phyloP scores from a whole-genome alignment of 2,797 vertebrate genomes.

The Triplophysa yarkandensis region DNA sequence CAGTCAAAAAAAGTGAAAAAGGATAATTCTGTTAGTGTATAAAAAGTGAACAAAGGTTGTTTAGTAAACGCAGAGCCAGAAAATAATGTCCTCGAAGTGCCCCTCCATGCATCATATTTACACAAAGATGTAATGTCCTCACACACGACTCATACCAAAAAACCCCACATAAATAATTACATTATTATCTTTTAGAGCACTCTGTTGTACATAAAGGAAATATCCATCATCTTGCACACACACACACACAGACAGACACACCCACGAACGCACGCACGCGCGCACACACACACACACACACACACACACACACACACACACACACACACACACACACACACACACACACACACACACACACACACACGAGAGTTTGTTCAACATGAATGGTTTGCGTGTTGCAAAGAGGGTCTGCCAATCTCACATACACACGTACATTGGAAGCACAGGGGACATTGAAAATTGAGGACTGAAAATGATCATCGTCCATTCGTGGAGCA shows the following conservation, averaged over 20 bases:
- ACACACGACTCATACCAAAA: slow-evolving; percentile 1
- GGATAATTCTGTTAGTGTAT: slow-evolving; percentile 43
- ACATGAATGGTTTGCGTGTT: slow-evolving; percentile 41
- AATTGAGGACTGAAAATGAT: slow-evolving; percentile 43
- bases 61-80: slow-evolving; percentile 38
- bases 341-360: slow-evolving; percentile 56
- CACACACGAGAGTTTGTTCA: slow-evolving; percentile 41
- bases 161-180: not conserved
- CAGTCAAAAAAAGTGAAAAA: slow-evolving; percentile 49
- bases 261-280: slow-evolving; percentile 62
- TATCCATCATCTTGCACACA: slow-evolving; percentile 62
- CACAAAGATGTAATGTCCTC: slow-evolving; percentile 13
- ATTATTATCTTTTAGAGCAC: not conserved
- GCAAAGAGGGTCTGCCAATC: slow-evolving; percentile 41
- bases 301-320: no score
- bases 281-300: slow-evolving; percentile 53
- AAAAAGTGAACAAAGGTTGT: slow-evolving; percentile 57
- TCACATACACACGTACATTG: slow-evolving; percentile 50
- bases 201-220: slow-evolving; percentile 66
- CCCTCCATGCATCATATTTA: slow-evolving; percentile 40
- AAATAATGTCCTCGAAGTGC: slow-evolving; percentile 12
- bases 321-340: slow-evolving; percentile 53
- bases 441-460: slow-evolving; percentile 64
- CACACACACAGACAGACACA: slow-evolving; percentile 62
- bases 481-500: slow-evolving; percentile 33